Evolutionary conservation across 1,140 invertebrate genomes (phyloP).

Genomic region (Cyphomyrmex costatus): DNA sequence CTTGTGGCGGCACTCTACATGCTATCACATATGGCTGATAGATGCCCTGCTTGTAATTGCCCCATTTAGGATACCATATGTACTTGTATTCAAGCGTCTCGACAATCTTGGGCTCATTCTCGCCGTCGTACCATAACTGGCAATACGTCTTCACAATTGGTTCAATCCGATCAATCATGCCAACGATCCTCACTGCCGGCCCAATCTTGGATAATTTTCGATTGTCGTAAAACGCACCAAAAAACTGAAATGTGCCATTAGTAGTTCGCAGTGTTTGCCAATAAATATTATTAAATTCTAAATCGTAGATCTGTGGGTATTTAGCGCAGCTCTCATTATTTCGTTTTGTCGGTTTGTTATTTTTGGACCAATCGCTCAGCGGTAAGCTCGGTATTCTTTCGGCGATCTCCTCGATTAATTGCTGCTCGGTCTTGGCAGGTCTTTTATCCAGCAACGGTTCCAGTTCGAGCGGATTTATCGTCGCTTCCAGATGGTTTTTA

Average conservation of each 20-base stretch:
- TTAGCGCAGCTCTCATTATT: slow-evolving; percentile 92
- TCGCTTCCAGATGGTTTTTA: slow-evolving; percentile 80
- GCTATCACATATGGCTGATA: slow-evolving; percentile 97
- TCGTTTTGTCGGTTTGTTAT: slow-evolving; percentile 87
- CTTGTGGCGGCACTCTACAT: slow-evolving; percentile 93
- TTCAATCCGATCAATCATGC: slow-evolving; percentile 96
- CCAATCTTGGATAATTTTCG: slow-evolving; percentile 92
- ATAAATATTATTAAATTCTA: slow-evolving; percentile 97
- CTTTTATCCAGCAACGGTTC: slow-evolving; percentile 89
- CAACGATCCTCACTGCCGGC: slow-evolving; percentile 94
- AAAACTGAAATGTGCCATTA: slow-evolving; percentile 95
- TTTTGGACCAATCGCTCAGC: slow-evolving; percentile 93
- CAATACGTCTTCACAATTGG: slow-evolving; percentile 94
- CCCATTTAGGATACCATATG: slow-evolving; percentile 98
- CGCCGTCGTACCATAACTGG: slow-evolving; percentile 96
- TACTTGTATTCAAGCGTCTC: slow-evolving; percentile 96
- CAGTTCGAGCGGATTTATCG: slow-evolving; percentile 82
- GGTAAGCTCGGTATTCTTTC: slow-evolving; percentile 92
- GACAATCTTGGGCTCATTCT: slow-evolving; percentile 92
- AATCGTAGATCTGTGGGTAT: slow-evolving; percentile 94
- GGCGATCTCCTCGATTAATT: slow-evolving; percentile 92
- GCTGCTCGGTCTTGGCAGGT: slow-evolving; percentile 91
- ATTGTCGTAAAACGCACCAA: slow-evolving; percentile 95
- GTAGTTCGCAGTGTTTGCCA: slow-evolving; percentile 94
- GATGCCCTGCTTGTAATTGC: slow-evolving; percentile 96